Evolutionary conservation across 2,113 vertebrate genomes (phyloP).

Genomic region (Rissa tridactyla): DNA sequence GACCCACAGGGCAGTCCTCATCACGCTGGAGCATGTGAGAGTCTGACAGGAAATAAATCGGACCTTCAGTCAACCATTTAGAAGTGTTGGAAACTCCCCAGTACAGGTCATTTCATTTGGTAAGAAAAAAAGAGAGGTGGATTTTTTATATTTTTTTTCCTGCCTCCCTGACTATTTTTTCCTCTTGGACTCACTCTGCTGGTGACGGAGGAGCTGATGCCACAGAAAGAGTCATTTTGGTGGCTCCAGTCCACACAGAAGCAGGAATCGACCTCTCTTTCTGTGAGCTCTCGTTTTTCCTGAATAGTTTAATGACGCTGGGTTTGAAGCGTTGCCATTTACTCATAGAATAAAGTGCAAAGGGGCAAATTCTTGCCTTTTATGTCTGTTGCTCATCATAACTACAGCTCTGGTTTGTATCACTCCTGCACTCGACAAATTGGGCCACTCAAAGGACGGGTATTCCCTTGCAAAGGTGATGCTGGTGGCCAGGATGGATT

Average conservation of each 20-base stretch:
- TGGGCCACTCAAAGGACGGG: background rate
- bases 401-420: background rate
- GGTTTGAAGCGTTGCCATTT: background rate
- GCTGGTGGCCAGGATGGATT: no score
- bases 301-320: background rate
- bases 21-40: background rate
- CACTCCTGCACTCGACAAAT: background rate
- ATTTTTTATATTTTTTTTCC: background rate
- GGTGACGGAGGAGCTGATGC: background rate
- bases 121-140: background rate
- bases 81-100: background rate
- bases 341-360: background rate
- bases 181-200: background rate
- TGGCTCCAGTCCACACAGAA: background rate
- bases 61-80: slow-evolving; percentile 45
- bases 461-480: background rate
- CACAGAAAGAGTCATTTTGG: background rate
- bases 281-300: background rate
- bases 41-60: slow-evolving; percentile 52
- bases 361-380: background rate
- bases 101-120: slow-evolving; percentile 7
- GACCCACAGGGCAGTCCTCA: background rate
- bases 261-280: background rate
- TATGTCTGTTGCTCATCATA: background rate
- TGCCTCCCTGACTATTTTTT: background rate